Conservation (phyloP, 2,113 vertebrate species). For the Vulpes ferrilata region DNA sequence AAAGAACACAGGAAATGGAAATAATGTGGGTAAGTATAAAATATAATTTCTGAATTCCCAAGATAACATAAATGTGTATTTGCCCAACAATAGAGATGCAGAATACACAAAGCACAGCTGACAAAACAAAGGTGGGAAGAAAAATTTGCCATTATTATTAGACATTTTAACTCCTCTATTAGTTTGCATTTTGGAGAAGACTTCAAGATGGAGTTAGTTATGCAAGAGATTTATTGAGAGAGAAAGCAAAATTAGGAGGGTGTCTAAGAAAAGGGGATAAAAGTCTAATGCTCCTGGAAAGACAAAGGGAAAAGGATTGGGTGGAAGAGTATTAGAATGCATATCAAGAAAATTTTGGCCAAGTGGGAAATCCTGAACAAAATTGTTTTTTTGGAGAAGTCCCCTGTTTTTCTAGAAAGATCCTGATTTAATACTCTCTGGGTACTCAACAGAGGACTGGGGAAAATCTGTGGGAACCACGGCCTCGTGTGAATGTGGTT, state of each 20-base stretch:
- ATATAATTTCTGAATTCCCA: neutral
- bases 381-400: neutral
- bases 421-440: neutral
- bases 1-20: neutral
- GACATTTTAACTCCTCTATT: neutral
- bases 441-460: neutral
- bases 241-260: neutral
- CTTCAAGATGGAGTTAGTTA: neutral
- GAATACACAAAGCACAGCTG: neutral
- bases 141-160: neutral
- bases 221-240: neutral
- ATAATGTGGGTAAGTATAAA: neutral
- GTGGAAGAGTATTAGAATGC: neutral
- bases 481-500: neutral
- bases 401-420: neutral
- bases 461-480: neutral
- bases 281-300: neutral
- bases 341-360: neutral
- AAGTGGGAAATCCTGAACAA: neutral
- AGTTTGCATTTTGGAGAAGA: neutral
- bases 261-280: neutral
- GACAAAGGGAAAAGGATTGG: neutral
- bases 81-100: neutral
- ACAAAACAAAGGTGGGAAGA: neutral
- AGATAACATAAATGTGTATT: neutral